Evolutionary conservation across 2,888 invertebrate species (phyloP), one percentile per base, ranked within the genome.

Genomic region (Liodrosophila aerea): DNA sequence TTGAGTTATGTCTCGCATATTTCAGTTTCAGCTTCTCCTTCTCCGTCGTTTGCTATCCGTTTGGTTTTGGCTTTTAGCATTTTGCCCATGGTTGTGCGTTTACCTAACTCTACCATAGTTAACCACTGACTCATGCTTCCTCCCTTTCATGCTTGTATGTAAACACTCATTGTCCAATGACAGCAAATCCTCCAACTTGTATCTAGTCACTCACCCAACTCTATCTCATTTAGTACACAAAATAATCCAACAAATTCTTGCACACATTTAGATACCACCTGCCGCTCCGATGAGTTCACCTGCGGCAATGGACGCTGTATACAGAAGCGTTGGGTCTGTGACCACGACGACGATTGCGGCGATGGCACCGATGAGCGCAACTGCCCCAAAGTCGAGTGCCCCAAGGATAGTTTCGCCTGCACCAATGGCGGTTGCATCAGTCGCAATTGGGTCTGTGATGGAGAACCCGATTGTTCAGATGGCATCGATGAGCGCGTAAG

Each of bases 261-360:
- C n/a, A n/a, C n/a, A n/a, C n/a, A n/a, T 45, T 29, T 49, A 96
- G 97, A 96, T 92, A 95, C 95, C 88, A 97, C 97, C 15, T 98
- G 97, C 90, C 94, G 96, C 73, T 93, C 95, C 49, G 97, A 97
- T 89, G 96, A 98, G 90, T 97, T 97, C 89, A 96, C 96, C n/a
- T 98, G 98, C 90, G 93, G 92, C 49, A 96, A 96, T 88, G 95
- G 96, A 56, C 95, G 95, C 85, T 97, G 97, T 90, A 96, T 97
- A 83, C 96, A 96, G 87, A 93, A 93, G 73, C 92, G 94, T 60
- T 97, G 97, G 97, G 92, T 94, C 16, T 97, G 97, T 88, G 97
- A 97, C 87, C 92, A 93, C 7, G 96, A 97, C 86, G 93, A 96
- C 80, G 97, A 97, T 87, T 97, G 97, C 83, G 95, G 95, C 2